A percentile compares a stretch with the other conserved stretches of the same genome.
Evolutionary conservation across 2,797 vertebrate genomes (phyloP).

Genomic region (Danio kyathit): DNA sequence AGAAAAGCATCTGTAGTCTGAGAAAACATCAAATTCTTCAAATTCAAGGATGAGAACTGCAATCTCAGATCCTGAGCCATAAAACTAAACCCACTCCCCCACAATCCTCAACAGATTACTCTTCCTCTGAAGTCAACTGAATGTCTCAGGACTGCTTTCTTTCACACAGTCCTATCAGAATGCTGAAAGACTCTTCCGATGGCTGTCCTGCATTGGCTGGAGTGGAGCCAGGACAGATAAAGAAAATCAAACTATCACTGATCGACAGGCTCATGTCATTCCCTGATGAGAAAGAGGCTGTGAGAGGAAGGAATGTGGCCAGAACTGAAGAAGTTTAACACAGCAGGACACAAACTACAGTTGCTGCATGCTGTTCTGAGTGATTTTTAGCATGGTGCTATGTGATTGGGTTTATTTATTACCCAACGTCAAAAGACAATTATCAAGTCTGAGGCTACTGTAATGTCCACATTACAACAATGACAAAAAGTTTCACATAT

Average conservation of each 20-base stretch:
- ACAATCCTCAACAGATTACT: slow-evolving; percentile 38
- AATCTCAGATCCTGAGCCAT: slow-evolving; percentile 44
- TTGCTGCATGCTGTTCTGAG: not conserved
- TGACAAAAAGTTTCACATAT: too few relatives aligned
- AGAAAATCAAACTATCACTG: slow-evolving; percentile 48
- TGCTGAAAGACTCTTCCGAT: slow-evolving; percentile 40
- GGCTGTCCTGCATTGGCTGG: slow-evolving; percentile 51
- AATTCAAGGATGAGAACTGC: slow-evolving; percentile 24
- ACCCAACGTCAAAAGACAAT: not conserved
- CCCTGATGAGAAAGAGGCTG: slow-evolving; percentile 60
- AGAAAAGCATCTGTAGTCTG: not conserved
- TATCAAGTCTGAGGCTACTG: too few relatives aligned
- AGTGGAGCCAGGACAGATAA: slow-evolving; percentile 39
- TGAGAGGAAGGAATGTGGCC: slow-evolving; percentile 12
- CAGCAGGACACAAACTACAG: not conserved
- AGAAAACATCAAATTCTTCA: not conserved
- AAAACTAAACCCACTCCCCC: slow-evolving; percentile 6
- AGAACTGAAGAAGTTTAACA: not conserved
- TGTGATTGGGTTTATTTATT: not conserved
- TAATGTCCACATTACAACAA: too few relatives aligned
- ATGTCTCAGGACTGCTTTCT: slow-evolving; percentile 33
- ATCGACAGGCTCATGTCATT: slow-evolving; percentile 55
- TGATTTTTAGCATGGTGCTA: not conserved
- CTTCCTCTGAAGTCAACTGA: slow-evolving; percentile 31
- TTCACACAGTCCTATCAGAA: slow-evolving; percentile 51